Conservation (phyloP, 2,888 invertebrate species). For the Macaria liturata region DNA sequence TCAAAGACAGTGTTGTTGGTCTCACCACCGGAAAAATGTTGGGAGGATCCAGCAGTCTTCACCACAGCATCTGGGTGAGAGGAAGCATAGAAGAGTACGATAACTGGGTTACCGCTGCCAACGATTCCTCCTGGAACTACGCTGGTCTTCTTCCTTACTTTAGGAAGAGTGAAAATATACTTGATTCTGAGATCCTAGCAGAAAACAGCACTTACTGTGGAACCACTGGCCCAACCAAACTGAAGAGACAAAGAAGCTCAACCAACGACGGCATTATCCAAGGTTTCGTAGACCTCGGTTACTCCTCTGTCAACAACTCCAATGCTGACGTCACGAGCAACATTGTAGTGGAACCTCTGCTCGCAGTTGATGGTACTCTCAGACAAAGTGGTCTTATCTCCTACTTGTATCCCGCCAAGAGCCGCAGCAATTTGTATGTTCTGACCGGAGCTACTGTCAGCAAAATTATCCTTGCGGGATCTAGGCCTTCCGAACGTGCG, state of each 20-base stretch:
- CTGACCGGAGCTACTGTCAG: conserved; percentile 39
- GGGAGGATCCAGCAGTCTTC: conserved; percentile 50
- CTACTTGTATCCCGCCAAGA: conserved; percentile 35
- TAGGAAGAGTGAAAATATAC: conserved; percentile 45
- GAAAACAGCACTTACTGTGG: conserved; percentile 35
- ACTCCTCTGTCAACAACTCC: conserved; percentile 32
- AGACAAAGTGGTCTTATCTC: conserved; percentile 39
- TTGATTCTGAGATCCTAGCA: conserved; percentile 34
- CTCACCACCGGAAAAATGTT: conserved; percentile 51
- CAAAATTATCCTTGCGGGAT: conserved; percentile 44
- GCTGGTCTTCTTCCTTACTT: conserved; percentile 42
- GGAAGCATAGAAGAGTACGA: conserved; percentile 43
- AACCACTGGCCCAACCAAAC: conserved; percentile 36
- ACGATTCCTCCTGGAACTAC: conserved; percentile 44
- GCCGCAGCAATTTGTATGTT: conserved; percentile 41
- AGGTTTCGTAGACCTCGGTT: conserved; percentile 39
- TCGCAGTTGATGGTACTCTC: conserved; percentile 26
- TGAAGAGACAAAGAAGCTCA: conserved; percentile 33
- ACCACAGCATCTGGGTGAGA: conserved; percentile 43
- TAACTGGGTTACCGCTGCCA: conserved; percentile 39
- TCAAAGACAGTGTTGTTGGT: conserved; percentile 18
- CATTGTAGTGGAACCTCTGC: conserved; percentile 35
- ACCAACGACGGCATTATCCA: conserved; percentile 27
- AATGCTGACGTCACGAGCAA: conserved; percentile 37
- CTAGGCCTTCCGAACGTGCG: conserved; percentile 37